Base-by-base conservation (phyloP, 2,113 vertebrate species). In the Rhea pennata region DNA sequence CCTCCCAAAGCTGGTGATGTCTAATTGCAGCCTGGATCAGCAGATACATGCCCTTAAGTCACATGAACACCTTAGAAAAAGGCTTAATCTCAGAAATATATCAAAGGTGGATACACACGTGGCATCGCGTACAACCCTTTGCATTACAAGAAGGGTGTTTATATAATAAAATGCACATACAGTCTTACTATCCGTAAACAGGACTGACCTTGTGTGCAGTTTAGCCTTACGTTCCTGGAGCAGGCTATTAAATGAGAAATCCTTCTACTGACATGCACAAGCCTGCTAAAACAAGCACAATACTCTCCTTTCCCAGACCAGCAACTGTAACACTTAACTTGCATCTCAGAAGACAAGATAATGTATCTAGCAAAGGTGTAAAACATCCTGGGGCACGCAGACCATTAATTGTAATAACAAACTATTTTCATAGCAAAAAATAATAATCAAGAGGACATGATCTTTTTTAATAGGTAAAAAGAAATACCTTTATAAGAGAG, bases 141-240 rank as follows among this genome's bases (percentile, higher is more conserved):
- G 48, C 14, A n/a, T 59, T 26, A 65, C 3, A 2, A 61, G 69
- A 96, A 93, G 85, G 85, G 51, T 80, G 59, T 40, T 84, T 70
- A 24, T 33, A 39, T 31, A 80, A 92, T 66, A 88, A 94, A 96
- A 92, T 67, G 81, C 51, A 83, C 91, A 89, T 39, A 19, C 69
- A 78, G 29, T 19, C 66, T 40, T 66, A 33, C 46, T 69, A 44
- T 11, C 77, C 87, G 84, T 1, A 2, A 92, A 73, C 33, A 82
- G 62, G 54, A 88, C 1, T 83, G 70, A 93, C 80, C 87, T 84
- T 84, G 58, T 26, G 27, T 80, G 67, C 16, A 79, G 67, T 87
- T 91, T 6, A 85, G 22, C 58, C 53, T 48, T 36, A 75, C 3
- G 3, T 56, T 66, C 69, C 12, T 44, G 58, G 29, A 88, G 62